Evolutionary conservation across 2,113 vertebrate genomes (phyloP).

Genomic region (Ursus arctos): DNA sequence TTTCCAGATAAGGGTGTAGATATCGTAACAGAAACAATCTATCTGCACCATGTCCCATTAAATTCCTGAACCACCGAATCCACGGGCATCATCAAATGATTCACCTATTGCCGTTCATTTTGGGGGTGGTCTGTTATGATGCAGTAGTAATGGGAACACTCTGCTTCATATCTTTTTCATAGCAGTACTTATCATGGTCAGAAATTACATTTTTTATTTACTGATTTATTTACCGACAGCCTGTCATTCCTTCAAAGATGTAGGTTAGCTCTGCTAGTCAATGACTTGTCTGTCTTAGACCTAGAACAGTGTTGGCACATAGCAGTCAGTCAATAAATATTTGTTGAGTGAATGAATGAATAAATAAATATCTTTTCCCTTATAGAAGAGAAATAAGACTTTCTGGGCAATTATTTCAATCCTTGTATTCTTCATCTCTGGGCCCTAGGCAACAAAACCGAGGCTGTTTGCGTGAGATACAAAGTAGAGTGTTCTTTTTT

Average conservation of each 20-base stretch:
- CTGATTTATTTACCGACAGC: neutral
- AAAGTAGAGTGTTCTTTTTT: slow-evolving; percentile 50
- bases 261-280: neutral
- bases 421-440: slow-evolving; percentile 47
- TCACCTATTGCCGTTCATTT: neutral
- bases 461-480: neutral
- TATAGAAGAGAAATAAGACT: slow-evolving; percentile 35
- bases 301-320: neutral
- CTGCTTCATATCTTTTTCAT: neutral
- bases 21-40: neutral
- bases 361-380: neutral
- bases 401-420: slow-evolving; percentile 38
- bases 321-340: slow-evolving; percentile 16
- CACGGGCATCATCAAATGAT: neutral
- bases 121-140: neutral
- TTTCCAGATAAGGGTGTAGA: neutral
- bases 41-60: neutral
- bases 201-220: neutral
- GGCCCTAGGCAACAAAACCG: neutral
- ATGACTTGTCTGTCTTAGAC: neutral
- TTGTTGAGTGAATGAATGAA: slow-evolving; percentile 22
- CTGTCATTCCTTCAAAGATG: neutral
- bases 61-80: neutral
- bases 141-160: neutral
- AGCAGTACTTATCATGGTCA: neutral